Base-by-base conservation (phyloP, 37 sponge, comb jelly and placozoan species). In the Cliona cf. orientalis region DNA sequence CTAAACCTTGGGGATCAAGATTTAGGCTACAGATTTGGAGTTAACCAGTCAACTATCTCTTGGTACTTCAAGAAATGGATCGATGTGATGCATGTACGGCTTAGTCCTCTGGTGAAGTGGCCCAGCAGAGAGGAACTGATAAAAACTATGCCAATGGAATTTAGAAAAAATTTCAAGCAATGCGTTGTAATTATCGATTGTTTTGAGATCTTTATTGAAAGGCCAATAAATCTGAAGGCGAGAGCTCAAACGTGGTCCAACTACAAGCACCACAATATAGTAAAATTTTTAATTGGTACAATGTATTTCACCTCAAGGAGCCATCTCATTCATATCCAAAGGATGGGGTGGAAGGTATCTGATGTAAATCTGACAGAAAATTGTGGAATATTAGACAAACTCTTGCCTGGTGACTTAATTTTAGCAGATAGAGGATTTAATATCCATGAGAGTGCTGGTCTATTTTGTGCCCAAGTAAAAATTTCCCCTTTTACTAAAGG, bases 271-370 rank as follows among this genome's bases (percentile, higher is more conserved):
- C 81, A 78, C 46, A 82, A 58, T 58, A 86, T 82, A 42, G 49
- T 71, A 2, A 81, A 86, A 58, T 86, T 66, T 55, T 37, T 86
- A 26, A 78, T 70, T 37, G 87, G 80, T 0, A n/a, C n/a, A n/a
- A n/a, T n/a, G n/a, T n/a, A 86, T 86, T 42, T 46, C 81, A 23
- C 86, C 86, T 19, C 79, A 76, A 66, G 79, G 79, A 42, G 40
- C 69, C 14, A 57, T 84, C 5, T n/a, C 41, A 19, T 83, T 80
- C 58, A 65, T 83, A 21, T 83, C 84, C 72, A 59, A 80, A 73
- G 91, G 82, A 14, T 87, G 87, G 87, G 91, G 91, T 45, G 91
- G 91, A 31, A 57, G 86, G 87, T 56, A 17, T 86, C 81, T 21
- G 91, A 86, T 78, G 82, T 81, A 19, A 38, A 72, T 21, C 22